These are phyloP conservation scores for Mus minutoides DNA, from an alignment of 2,797 vertebrate species.

Conservation along the genomic window DNA sequence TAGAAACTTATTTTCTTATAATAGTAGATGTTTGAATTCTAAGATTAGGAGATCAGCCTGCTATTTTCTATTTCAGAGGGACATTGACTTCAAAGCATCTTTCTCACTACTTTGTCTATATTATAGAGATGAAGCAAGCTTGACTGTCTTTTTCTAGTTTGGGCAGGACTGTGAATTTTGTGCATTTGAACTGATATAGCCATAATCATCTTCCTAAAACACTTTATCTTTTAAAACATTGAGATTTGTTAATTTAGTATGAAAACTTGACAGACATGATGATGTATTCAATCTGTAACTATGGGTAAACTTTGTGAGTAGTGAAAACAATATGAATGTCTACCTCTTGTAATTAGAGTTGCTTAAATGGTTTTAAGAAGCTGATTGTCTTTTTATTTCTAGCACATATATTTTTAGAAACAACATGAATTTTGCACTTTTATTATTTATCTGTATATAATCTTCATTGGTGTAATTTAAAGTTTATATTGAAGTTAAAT, in stretches of 20 bases:
- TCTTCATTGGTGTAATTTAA: background rate
- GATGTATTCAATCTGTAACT: background rate
- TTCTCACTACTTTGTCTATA: background rate
- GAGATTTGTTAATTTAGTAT: background rate
- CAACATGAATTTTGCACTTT: background rate
- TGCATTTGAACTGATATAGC: background rate
- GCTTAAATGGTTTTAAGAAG: slow-evolving; percentile 4
- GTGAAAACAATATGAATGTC: background rate
- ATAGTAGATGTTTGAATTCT: background rate
- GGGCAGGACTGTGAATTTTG: background rate
- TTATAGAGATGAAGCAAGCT: background rate
- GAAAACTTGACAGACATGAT: background rate
- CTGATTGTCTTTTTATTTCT: background rate
- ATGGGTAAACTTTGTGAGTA: background rate
- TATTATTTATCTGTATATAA: background rate
- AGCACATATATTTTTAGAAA: background rate
- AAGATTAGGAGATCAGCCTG: background rate
- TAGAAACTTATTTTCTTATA: background rate
- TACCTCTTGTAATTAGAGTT: background rate
- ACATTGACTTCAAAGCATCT: background rate
- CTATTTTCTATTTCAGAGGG: background rate
- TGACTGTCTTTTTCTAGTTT: background rate
- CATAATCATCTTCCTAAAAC: background rate
- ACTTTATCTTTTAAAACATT: background rate
- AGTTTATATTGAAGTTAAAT: background rate